Conservation (phyloP, 2,888 invertebrate species). For the Amphipyra tragopoginis region DNA sequence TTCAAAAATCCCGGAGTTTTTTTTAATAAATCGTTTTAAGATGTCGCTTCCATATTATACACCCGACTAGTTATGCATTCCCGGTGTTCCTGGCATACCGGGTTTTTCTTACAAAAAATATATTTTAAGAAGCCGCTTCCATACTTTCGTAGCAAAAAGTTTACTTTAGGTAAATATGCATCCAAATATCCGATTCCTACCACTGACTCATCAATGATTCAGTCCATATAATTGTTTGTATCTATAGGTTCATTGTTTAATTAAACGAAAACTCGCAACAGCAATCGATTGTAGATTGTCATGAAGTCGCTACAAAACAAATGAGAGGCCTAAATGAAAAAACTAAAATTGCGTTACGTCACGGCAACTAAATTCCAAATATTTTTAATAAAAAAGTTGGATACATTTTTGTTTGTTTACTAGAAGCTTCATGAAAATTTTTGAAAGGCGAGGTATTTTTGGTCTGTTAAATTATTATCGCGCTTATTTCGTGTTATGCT, state of each 20-base stretch:
- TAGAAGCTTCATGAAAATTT: slow-evolving; percentile 11
- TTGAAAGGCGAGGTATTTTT: slow-evolving; percentile 15
- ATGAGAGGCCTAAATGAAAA: slow-evolving; percentile 8
- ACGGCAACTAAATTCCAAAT: slow-evolving; percentile 43
- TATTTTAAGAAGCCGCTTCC: too few species aligned
- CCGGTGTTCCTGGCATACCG: too few species aligned
- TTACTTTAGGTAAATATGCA: too few species aligned
- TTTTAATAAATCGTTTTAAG: too few species aligned
- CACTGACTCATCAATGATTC: too few species aligned
- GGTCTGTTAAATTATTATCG: slow-evolving; percentile 9
- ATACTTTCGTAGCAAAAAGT: too few species aligned
- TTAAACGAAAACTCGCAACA: background rate
- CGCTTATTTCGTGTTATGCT: slow-evolving; percentile 21
- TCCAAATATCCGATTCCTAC: too few species aligned
- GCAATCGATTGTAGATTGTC: slow-evolving; percentile 31
- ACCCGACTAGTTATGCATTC: too few species aligned
- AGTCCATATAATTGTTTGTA: background rate
- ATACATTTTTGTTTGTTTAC: slow-evolving; percentile 24
- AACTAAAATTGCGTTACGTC: slow-evolving; percentile 7
- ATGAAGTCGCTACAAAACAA: slow-evolving; percentile 17
- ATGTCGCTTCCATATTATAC: too few species aligned
- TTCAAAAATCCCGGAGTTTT: too few species aligned
- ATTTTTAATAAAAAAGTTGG: slow-evolving; percentile 39
- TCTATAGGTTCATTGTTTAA: background rate
- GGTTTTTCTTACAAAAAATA: too few species aligned